phyloP scores from a whole-genome alignment of 2,113 vertebrate genomes.

The Gallinago paraguaiae region DNA sequence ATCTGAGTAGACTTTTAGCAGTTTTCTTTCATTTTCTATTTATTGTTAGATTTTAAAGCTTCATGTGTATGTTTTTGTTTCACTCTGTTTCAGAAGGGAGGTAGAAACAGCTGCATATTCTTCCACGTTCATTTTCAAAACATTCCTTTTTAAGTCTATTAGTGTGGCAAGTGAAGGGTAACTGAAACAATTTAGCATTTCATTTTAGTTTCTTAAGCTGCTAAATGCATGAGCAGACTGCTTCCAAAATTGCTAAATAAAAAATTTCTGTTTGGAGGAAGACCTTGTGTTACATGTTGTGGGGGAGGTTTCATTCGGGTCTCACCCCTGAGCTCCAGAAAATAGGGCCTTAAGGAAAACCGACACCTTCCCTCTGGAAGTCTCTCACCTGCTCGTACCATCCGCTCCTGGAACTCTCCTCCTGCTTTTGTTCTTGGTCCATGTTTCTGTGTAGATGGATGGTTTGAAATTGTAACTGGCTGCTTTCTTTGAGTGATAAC shows the following conservation, averaged over 20 bases:
- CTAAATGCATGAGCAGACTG: background rate
- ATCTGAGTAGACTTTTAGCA: background rate
- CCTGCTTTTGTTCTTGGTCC: background rate
- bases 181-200: background rate
- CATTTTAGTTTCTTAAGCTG: background rate
- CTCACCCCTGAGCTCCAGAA: background rate
- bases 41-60: background rate
- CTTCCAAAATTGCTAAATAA: background rate
- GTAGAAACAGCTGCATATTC: background rate
- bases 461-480: constrained; percentile 26
- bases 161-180: background rate
- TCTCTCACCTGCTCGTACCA: background rate
- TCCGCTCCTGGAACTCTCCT: background rate
- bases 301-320: background rate
- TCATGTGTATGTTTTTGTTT: background rate
- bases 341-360: background rate
- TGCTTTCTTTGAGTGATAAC: background rate
- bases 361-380: background rate
- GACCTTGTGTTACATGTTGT: no score
- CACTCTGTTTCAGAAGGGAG: background rate
- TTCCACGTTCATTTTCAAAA: background rate
- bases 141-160: background rate
- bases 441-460: background rate
- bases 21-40: background rate
- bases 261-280: background rate